Conservation (phyloP, 2,888 invertebrate genomes). For the Ceratothoa steindachneri region DNA sequence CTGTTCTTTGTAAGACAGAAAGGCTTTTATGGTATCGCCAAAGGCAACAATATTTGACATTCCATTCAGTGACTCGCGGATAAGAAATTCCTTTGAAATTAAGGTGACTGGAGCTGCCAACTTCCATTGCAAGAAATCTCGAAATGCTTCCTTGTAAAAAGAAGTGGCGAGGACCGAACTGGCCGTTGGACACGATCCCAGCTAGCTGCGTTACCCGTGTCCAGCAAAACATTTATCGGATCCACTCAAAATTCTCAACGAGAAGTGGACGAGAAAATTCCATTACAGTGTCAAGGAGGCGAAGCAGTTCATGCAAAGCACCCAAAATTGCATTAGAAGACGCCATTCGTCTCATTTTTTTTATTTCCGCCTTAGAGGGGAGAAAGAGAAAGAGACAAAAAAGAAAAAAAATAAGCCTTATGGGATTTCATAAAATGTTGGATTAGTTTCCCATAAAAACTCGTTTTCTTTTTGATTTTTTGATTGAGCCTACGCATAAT, state of each 20-base stretch:
- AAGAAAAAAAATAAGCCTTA: too few species aligned
- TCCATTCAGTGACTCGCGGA: neutral
- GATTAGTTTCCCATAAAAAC: too few species aligned
- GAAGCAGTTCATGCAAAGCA: constrained; percentile 32
- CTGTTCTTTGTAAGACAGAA: neutral
- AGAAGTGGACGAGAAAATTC: constrained; percentile 32
- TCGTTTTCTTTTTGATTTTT: too few species aligned
- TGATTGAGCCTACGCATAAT: too few species aligned
- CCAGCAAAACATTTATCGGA: constrained; percentile 21
- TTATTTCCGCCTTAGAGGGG: neutral
- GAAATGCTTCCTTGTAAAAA: neutral
- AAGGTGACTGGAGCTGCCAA: constrained; percentile 5
- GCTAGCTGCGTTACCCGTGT: neutral
- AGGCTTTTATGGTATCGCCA: neutral
- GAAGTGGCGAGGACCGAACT: neutral
- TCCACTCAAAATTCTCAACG: constrained; percentile 28
- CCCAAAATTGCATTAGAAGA: neutral
- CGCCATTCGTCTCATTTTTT: neutral
- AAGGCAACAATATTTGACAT: neutral
- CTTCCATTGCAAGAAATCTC: constrained; percentile 7
- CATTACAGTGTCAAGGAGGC: constrained; percentile 30
- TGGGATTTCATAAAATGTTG: too few species aligned
- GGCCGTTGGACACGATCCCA: neutral
- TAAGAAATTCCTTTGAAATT: neutral
- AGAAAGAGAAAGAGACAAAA: neutral